Evolutionary conservation across 2,888 invertebrate species (phyloP).

Genomic region (Oligia strigilis): DNA sequence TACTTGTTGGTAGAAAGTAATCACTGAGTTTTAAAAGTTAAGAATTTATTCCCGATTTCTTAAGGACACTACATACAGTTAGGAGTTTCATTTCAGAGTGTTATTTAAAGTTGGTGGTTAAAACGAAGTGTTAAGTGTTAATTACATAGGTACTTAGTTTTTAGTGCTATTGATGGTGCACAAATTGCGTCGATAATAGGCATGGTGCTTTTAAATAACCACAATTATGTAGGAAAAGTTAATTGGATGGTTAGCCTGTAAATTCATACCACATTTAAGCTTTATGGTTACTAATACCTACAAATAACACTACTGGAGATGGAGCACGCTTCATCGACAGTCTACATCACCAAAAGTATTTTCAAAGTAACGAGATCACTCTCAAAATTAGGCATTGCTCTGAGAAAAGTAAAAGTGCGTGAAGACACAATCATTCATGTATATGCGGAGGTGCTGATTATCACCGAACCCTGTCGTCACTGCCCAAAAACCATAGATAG

Average conservation of each 20-base stretch:
- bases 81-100: neutral
- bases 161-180: neutral
- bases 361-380: neutral
- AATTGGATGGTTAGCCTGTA: neutral
- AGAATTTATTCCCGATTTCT: neutral
- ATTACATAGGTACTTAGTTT: neutral
- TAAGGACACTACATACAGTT: neutral
- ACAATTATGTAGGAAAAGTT: slow-evolving; percentile 14
- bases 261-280: neutral
- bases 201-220: neutral
- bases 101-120: slow-evolving; percentile 1
- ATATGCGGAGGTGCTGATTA: neutral
- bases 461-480: neutral
- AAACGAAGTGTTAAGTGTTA: slow-evolving; percentile 3
- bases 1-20: neutral
- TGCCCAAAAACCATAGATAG: neutral
- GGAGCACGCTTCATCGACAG: neutral
- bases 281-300: slow-evolving; percentile 2
- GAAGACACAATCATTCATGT: neutral
- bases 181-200: neutral
- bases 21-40: neutral
- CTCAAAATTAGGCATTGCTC: neutral
- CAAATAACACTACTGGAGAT: neutral
- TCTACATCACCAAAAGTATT: neutral
- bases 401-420: neutral